phyloP scores from a whole-genome alignment of 1,140 invertebrate species.

The Tyrophagus putrescentiae region DNA sequence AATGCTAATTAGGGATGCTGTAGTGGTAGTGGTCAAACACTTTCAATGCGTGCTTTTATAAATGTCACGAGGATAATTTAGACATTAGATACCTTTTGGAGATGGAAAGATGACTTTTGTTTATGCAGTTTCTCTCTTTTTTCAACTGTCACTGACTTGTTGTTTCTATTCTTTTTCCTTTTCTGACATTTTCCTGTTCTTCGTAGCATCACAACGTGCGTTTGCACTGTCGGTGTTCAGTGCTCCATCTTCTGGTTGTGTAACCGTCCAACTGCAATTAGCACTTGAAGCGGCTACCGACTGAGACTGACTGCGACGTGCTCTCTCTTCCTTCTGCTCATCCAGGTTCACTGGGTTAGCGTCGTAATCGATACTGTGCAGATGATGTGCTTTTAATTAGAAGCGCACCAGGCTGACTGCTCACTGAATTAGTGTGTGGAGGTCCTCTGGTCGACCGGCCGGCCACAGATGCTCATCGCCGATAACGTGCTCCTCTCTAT shows the following conservation, averaged over 20 bases:
- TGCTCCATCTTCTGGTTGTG: too few relatives aligned
- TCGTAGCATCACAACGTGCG: background rate
- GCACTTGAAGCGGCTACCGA: background rate
- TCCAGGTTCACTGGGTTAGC: background rate
- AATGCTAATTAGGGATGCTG: too few relatives aligned
- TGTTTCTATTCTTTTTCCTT: background rate
- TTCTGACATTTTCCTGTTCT: background rate
- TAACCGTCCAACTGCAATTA: constrained; percentile 6
- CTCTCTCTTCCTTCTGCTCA: background rate
- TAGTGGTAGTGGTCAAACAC: too few relatives aligned
- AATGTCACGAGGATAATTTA: too few relatives aligned
- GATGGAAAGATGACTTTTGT: background rate
- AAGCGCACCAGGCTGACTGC: background rate
- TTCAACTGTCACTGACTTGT: too few relatives aligned
- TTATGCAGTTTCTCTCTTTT: too few relatives aligned
- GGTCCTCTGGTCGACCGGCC: background rate
- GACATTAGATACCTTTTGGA: too few relatives aligned
- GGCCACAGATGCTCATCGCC: background rate
- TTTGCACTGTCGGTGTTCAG: background rate
- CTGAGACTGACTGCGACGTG: too few relatives aligned
- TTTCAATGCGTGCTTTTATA: too few relatives aligned
- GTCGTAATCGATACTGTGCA: background rate
- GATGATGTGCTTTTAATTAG: constrained; percentile 13
- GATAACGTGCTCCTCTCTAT: constrained; percentile 2
- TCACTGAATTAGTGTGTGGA: too few relatives aligned